Base-by-base conservation (phyloP, 2,888 invertebrate genomes). In the Cylindroiulus punctatus region DNA sequence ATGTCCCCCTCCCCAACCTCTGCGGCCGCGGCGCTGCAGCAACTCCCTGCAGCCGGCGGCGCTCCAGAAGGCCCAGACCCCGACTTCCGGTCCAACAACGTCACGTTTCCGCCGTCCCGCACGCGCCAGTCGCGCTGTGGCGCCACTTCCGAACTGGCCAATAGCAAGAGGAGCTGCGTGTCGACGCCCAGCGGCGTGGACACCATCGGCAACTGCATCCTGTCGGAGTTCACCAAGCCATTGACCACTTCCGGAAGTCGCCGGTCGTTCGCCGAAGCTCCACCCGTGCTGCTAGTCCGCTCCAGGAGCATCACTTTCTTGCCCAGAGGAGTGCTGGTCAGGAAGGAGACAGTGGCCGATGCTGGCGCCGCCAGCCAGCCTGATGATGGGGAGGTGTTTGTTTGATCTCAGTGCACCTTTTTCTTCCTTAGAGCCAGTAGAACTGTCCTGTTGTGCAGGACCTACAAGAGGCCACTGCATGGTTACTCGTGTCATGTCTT, bases 271-370 rank as follows among this genome's bases (percentile, higher is more conserved):
- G n/a, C 83, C 10, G 65, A 65, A 26, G 40, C 36, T 1, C 82
- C 82, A 32, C 82, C 82, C 2, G 36, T 14, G 12, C 22, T 57
- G 40, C 86, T 86, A 30, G 84, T 84, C 32, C 84, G 86, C 32
- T 86, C 86, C 32, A 17, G 65, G 12, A 86, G 86, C 36, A 76
- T 86, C 57, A 86, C 86, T 12, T 52, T 86, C n/a, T 26, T 86
- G 36, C 86, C 86, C 57, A 86, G 86, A 40, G 86, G 86, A 57
- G 84, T 76, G 10, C 76, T 86, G 30, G 84, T 86, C 19, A 19
- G 86, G 30, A 52, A 65, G 44, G 86, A 82, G 7, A 32, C 40
- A 1, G 44, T 85, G 19, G 85, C 76, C 22, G 85, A 87, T n/a
- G 84, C 87, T 4, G 87, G 87, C 0, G 84, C 65, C 12, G 65